Evolutionary conservation across 2,797 vertebrate species (phyloP).

Genomic region (Chaetophractus vellerosus): DNA sequence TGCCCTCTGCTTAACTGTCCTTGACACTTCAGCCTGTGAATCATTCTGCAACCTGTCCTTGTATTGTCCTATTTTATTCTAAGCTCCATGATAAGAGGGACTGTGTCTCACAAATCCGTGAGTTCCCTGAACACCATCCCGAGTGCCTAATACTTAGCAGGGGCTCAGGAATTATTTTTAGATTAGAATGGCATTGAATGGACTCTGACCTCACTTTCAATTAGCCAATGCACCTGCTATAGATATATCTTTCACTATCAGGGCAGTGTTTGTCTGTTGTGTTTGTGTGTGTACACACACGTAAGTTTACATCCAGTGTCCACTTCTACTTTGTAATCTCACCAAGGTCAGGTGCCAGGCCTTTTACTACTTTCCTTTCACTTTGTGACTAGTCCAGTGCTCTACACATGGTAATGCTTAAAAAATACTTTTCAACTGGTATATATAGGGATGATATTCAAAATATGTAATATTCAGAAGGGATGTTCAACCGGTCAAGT

Average conservation of each 20-base stretch:
- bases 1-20: not conserved
- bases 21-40: not conserved
- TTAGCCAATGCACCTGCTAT: not conserved
- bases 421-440: not conserved
- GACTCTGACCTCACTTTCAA: not conserved
- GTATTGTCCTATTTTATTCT: not conserved
- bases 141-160: not conserved
- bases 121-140: not conserved
- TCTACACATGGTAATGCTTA: not conserved
- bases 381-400: not conserved
- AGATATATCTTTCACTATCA: not conserved
- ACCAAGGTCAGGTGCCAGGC: not conserved
- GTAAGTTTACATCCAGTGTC: not conserved
- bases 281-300: not conserved
- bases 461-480: not conserved
- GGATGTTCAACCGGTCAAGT: not conserved
- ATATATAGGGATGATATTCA: not conserved
- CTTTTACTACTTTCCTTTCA: slow-evolving; percentile 20
- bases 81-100: not conserved
- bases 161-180: not conserved
- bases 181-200: not conserved
- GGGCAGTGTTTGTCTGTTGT: not conserved
- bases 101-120: not conserved
- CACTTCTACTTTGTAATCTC: not conserved
- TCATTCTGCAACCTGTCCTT: not conserved